Evolutionary conservation across 2,113 vertebrate genomes (phyloP).

Genomic region (Eupsittula cactorum): DNA sequence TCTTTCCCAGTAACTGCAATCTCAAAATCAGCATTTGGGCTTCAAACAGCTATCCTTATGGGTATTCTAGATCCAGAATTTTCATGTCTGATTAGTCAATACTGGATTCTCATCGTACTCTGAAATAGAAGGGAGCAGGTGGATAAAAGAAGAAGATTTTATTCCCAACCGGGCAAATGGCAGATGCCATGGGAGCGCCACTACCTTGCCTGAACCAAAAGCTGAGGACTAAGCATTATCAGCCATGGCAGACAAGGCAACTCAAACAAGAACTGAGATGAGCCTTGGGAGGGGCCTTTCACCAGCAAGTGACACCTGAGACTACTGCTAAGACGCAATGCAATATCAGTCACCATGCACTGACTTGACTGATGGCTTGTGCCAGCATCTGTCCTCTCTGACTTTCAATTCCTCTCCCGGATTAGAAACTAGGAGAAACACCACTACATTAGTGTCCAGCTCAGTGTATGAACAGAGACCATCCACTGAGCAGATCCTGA

Average conservation of each 20-base stretch:
- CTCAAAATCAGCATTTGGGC: background rate
- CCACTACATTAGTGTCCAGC: rapidly evolving
- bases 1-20: background rate
- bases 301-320: background rate
- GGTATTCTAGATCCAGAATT: background rate
- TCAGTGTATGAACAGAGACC: background rate
- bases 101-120: background rate
- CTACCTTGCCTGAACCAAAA: background rate
- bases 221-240: background rate
- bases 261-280: background rate
- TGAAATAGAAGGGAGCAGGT: background rate
- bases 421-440: background rate
- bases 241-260: background rate
- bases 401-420: background rate
- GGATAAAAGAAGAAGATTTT: background rate
- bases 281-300: background rate
- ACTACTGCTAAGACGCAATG: background rate
- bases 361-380: background rate
- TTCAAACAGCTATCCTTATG: background rate
- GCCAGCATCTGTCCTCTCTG: background rate
- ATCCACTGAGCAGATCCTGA: background rate
- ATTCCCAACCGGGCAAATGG: background rate
- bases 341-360: background rate
- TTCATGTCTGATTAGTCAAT: background rate
- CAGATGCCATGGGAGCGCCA: rapidly evolving